Conservation (phyloP, 1,140 invertebrate genomes). For the Lepidurus apus region DNA sequence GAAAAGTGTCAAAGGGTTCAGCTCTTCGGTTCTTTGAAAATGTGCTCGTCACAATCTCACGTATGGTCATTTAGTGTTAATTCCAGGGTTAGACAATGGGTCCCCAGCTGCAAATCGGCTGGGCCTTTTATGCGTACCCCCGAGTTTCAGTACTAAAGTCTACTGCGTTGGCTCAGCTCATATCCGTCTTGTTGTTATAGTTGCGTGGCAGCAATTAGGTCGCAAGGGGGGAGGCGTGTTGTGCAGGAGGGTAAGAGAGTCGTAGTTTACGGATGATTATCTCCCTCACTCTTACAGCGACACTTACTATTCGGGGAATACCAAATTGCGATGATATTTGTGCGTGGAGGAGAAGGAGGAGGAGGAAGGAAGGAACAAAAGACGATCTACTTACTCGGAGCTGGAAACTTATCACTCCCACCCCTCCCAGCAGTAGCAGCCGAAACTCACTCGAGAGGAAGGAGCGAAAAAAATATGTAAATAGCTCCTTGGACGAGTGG, state of each 20-base stretch:
- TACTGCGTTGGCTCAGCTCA: background rate
- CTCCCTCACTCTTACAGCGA: background rate
- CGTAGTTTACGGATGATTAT: conserved; percentile 12
- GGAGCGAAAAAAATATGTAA: background rate
- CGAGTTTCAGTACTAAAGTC: background rate
- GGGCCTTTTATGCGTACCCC: background rate
- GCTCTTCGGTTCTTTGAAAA: background rate
- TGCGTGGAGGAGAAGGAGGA: background rate
- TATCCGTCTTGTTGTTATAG: conserved; percentile 9
- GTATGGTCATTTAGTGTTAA: conserved; percentile 1
- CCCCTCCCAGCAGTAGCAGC: background rate
- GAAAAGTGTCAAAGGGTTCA: background rate
- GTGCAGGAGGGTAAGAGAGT: background rate
- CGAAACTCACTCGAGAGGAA: background rate
- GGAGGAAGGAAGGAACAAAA: background rate
- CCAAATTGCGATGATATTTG: background rate
- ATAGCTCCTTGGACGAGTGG: background rate
- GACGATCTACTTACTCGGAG: background rate
- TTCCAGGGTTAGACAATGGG: conserved; percentile 15
- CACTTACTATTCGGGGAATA: background rate
- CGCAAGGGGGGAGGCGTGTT: background rate
- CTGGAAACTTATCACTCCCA: conserved; percentile 9
- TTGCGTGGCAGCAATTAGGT: conserved; percentile 2
- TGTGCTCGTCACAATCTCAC: conserved; percentile 4
- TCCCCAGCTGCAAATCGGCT: conserved; percentile 2